Conservation (phyloP, 2,113 vertebrate genomes). For the Sterna hirundo region DNA sequence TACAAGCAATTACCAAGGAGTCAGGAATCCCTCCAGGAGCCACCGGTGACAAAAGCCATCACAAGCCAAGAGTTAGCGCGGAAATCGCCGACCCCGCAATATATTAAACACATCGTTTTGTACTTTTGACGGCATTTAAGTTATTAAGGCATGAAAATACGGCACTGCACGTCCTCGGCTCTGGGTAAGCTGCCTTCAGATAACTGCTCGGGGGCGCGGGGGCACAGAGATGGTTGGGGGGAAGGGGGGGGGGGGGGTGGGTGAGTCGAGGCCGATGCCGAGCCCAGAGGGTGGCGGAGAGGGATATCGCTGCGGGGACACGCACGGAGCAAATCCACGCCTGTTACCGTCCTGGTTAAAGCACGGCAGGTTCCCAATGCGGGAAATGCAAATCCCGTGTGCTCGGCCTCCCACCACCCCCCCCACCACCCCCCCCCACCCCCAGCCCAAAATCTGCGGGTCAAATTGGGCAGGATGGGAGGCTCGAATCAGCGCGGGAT, state of each 20-base stretch:
- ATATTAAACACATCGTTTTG: not conserved
- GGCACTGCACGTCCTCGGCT: not conserved
- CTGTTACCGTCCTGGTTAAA: accelerated
- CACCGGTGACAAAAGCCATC: not conserved
- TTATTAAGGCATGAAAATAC: not conserved
- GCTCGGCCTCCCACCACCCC: not conserved
- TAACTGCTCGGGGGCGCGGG: not conserved
- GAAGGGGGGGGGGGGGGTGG: not conserved
- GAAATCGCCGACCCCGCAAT: not conserved
- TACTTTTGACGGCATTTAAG: not conserved
- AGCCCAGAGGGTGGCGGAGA: not conserved
- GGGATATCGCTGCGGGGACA: not conserved
- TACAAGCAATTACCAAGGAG: not conserved
- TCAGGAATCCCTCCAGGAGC: not conserved
- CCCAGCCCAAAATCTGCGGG: not conserved
- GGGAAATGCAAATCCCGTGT: accelerated
- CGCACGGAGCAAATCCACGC: accelerated
- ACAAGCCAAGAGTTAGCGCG: not conserved
- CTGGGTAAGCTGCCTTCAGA: not conserved
- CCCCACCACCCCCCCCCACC: too few relatives aligned
- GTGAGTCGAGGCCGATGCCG: not conserved
- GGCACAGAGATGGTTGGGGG: not conserved
- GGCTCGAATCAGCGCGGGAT: not conserved
- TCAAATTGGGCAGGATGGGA: not conserved
- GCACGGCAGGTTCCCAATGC: not conserved